Evolutionary conservation across 2,113 vertebrate genomes (phyloP), one percentile per base, ranked within the genome.

Genomic region (Martes martes): DNA sequence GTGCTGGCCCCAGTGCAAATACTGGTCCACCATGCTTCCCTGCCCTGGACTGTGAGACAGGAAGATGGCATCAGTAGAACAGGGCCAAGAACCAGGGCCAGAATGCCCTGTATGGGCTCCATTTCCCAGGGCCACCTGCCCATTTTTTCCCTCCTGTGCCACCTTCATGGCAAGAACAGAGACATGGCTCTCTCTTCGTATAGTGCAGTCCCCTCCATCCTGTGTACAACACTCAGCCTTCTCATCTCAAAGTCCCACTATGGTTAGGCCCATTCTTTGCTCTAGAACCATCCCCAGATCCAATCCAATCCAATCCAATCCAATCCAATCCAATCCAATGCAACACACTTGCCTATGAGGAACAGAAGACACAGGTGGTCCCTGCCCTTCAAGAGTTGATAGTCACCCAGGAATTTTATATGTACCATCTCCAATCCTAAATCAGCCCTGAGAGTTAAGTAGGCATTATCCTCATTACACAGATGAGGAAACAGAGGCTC

Each of bases 401-500:
- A 97, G 42, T 81, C 24, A 93, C 63, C 33, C 63, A 88, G 55
- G 31, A 94, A 15, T 71, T 96, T 89, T 80, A 91, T 63, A 73
- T 57, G 31, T 76, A 80, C 50, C 65, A 74, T 67, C 65, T 92
- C 91, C 59, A 93, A 67, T 81, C 28, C 82, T 93, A 71, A 93
- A 93, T 76, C 59, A 98, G 23, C 45, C 78, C 78, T 91, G 73
- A 95, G 81, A 91, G 82, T 47, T 95, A 94, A 90, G 71, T 63
- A 76, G 67, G 11, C 76, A 96, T 93, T 85, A 78, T 78, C 21
- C 57, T 67, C 85, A 95, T 81, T 80, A 84, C 33, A 95, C 55
- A 94, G 84, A 97, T 42, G 55, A 96, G 33, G 65, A 96, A 93
- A 94, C 24, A 93, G 65, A 96, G 79, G 80, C 55, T 94, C 83